These are phyloP conservation scores for Aphidius gifuensis DNA, from an alignment of 1,140 invertebrate species.

Conservation along the genomic window DNA sequence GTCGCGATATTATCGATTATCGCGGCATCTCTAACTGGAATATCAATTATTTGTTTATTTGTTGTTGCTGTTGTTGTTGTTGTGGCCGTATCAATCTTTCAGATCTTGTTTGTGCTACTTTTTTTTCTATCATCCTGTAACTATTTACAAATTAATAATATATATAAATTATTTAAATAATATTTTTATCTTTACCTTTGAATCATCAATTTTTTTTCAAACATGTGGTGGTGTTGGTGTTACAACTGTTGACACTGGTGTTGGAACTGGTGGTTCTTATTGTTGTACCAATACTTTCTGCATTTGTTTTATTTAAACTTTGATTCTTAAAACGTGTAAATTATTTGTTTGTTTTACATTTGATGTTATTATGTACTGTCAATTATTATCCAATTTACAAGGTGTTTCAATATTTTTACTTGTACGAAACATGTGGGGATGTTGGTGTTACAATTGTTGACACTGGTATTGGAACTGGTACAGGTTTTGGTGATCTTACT, in stretches of 20 bases:
- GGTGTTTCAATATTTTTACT: no score
- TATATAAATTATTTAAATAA: not conserved
- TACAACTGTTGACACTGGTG: conserved; percentile 27
- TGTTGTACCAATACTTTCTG: conserved; percentile 28
- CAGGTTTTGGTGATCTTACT: conserved; percentile 40
- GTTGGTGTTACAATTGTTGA: not conserved
- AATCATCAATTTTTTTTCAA: conserved; percentile 42
- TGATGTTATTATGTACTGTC: no score
- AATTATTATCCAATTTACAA: no score
- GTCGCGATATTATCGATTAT: no score
- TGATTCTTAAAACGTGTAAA: no score
- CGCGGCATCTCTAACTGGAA: no score
- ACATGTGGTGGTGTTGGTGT: not conserved
- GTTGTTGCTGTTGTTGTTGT: no score
- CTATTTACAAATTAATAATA: not conserved
- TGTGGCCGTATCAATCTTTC: no score
- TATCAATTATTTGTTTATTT: no score
- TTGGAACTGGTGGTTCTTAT: conserved; percentile 32
- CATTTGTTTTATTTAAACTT: conserved; percentile 28
- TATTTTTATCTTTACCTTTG: conserved; percentile 31
- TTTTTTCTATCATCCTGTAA: conserved; percentile 59
- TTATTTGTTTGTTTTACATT: no score
- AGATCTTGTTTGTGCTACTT: conserved; percentile 60
- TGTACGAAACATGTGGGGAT: conserved; percentile 13
- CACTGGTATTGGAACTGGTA: conserved; percentile 35